phyloP scores from a whole-genome alignment of 2,113 vertebrate species.

The Phyllopteryx taeniolatus region DNA sequence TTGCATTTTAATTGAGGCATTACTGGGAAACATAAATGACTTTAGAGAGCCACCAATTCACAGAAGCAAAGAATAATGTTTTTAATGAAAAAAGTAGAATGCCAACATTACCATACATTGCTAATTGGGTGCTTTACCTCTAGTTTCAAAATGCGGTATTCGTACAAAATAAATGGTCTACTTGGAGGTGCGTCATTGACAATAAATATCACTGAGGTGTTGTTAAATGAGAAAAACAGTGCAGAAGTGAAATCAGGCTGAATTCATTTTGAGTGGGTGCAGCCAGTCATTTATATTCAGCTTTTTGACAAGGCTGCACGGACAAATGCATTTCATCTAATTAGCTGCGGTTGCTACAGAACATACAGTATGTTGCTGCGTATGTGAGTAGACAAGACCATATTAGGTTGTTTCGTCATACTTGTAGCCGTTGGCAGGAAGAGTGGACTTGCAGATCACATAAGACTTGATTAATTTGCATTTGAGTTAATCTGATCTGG shows the following conservation, averaged over 20 bases:
- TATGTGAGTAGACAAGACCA: slow-evolving; percentile 23
- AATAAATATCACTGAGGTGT: slow-evolving; percentile 44
- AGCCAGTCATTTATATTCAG: slow-evolving; percentile 46
- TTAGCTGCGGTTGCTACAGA: slow-evolving; percentile 38
- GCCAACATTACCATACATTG: slow-evolving; percentile 58
- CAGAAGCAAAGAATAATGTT: slow-evolving; percentile 31
- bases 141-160: slow-evolving; percentile 30
- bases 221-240: slow-evolving; percentile 23
- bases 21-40: slow-evolving; percentile 15
- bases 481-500: slow-evolving; percentile 43
- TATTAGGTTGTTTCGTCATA: slow-evolving; percentile 23
- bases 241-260: slow-evolving; percentile 24
- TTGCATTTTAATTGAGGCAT: slow-evolving; percentile 49
- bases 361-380: slow-evolving; percentile 17
- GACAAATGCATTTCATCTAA: slow-evolving; percentile 51
- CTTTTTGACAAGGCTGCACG: slow-evolving; percentile 24
- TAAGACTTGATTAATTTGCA: slow-evolving; percentile 45
- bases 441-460: slow-evolving; percentile 27
- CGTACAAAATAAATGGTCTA: slow-evolving; percentile 37
- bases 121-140: slow-evolving; percentile 52
- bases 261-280: slow-evolving; percentile 44
- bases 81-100: slow-evolving; percentile 48
- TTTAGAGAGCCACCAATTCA: slow-evolving; percentile 10
- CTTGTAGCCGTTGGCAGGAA: slow-evolving; percentile 19
- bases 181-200: slow-evolving; percentile 18